phyloP scores from a whole-genome alignment of 2,888 invertebrate species.

The Platypus cylindrus region DNA sequence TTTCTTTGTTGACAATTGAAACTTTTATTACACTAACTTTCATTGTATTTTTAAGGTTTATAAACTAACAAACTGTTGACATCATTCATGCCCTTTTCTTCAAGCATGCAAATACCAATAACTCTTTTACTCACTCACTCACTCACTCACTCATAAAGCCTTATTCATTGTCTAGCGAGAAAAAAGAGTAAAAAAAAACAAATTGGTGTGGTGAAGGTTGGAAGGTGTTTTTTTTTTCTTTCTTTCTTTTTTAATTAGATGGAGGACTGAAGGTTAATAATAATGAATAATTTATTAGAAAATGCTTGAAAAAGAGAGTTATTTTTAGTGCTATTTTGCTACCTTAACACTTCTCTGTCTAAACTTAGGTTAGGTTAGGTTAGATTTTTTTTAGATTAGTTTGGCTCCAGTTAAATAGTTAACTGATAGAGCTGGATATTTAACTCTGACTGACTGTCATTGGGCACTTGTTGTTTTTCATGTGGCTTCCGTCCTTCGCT shows the following conservation, averaged over 20 bases:
- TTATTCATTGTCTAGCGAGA: slow-evolving; percentile 29
- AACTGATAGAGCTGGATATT: slow-evolving; percentile 7
- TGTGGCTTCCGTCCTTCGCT: slow-evolving; percentile 28
- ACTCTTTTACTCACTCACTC: neutral
- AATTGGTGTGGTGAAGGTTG: slow-evolving; percentile 9
- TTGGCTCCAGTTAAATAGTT: no score
- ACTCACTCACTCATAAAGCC: slow-evolving; percentile 16
- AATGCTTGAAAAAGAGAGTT: neutral
- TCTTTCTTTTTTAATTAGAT: slow-evolving; percentile 11
- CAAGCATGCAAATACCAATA: slow-evolving; percentile 27
- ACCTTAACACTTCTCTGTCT: no score
- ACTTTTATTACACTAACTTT: no score
- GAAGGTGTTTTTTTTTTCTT: slow-evolving; percentile 8
- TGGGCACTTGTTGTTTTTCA: slow-evolving; percentile 25
- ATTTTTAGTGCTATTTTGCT: no score
- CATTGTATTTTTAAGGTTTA: no score
- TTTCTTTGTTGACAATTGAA: no score
- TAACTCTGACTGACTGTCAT: slow-evolving; percentile 17
- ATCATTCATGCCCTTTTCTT: slow-evolving; percentile 28
- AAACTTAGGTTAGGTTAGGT: no score
- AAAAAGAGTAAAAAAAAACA: no score
- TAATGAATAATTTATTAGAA: neutral
- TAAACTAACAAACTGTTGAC: no score
- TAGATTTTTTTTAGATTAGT: no score
- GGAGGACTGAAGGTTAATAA: neutral